Conservation (phyloP, 2,888 invertebrate genomes). For the Euzetes globulus region DNA sequence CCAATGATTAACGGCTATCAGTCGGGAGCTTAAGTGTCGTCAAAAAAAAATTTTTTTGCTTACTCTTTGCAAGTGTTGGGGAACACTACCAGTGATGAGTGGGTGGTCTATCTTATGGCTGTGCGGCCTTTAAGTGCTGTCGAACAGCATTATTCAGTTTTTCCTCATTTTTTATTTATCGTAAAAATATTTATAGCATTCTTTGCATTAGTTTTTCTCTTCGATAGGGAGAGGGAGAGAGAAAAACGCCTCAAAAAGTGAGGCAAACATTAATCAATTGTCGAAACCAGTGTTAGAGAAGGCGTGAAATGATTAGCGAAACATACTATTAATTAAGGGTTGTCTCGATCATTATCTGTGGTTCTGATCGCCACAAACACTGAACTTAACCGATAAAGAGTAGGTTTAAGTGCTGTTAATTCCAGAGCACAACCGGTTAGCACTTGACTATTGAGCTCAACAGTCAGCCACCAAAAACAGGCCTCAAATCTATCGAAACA, state of each 20-base stretch:
- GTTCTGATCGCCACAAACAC: too few species aligned
- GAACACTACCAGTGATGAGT: conserved; percentile 7
- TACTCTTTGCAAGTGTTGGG: not conserved
- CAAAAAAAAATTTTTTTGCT: not conserved
- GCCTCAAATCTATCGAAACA: too few species aligned
- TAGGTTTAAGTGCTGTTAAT: too few species aligned
- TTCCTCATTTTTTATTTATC: not conserved
- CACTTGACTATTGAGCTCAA: not conserved
- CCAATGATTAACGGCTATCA: not conserved
- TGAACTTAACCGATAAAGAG: too few species aligned
- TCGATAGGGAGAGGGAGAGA: not conserved
- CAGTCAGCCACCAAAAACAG: too few species aligned
- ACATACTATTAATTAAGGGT: not conserved
- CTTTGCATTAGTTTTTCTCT: not conserved
- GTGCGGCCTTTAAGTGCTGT: not conserved
- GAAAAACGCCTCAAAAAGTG: conserved; percentile 11
- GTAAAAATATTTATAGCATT: not conserved
- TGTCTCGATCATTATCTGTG: too few species aligned
- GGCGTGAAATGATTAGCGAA: conserved; percentile 10
- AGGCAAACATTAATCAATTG: not conserved
- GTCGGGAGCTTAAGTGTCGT: not conserved
- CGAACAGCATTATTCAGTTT: not conserved
- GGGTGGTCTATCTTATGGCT: not conserved
- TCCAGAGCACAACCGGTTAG: too few species aligned
- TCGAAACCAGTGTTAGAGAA: not conserved